Evolutionary conservation across 2,797 vertebrate genomes (phyloP), one percentile per base, ranked within the genome.

Genomic region (Channallabes apus): DNA sequence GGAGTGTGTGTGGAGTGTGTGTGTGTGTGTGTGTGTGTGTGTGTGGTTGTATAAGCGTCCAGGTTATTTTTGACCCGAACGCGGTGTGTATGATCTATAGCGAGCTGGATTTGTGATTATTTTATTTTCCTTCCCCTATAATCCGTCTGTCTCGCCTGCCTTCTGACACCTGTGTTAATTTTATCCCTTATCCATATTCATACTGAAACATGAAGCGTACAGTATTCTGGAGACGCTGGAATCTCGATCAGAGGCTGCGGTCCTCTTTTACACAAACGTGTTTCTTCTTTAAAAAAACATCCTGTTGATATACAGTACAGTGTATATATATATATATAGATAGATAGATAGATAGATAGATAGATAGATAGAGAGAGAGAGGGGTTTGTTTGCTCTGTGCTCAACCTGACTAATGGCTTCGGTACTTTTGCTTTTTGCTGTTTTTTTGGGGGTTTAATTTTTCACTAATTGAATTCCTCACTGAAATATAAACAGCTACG

Each of bases 401-500:
- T 8, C 32, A 32, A 24, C 12, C 61, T 82, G 62, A 82, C 72
- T 78, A 82, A 82, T 78, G 64, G 64, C n/a, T 14, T 32, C 15
- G 2, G 51, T 61, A 56, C 0, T 8, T 27, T 27, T 15, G 14
- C 7, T 7, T 27, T 51, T 64, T n/a, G 24, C 12, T 46, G 41
- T 9, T 1, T 18, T 73, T 29, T 78, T 73, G 64, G 58, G 2
- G 46, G n/a, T 46, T 59, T 59, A 6, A 18, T 59, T 29, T 3
- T 9, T 11, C 56, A 12, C 32, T 78, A 78, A 87, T 87, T 80
- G 35, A 85, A 76, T 80, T 85, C 80, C 75, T 73, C 12, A 1
- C 78, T 62, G 80, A 75, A 83, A 75, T 38, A 59, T 67, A 85
- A 83, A 85, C 84, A 80, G 59, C 72, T 85, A 61, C 83, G 58